Percentiles rank a stretch among this genome's conserved stretches.
These are phyloP conservation scores for Lethrus apterus DNA, from an alignment of 1,140 invertebrate species.

Conservation along the genomic window DNA sequence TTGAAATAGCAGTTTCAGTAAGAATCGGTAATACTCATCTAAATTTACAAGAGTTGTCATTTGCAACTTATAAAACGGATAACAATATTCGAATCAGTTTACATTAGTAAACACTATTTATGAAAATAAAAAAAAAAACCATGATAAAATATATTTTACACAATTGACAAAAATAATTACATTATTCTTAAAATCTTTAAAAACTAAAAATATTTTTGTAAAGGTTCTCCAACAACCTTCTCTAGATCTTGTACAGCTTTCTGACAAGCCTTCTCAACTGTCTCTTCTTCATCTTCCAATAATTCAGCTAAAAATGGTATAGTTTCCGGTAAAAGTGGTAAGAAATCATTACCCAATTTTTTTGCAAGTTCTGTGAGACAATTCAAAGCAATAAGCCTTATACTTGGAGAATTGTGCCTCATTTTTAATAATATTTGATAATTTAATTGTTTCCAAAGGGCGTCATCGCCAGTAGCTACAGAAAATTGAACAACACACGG, in stretches of 20 bases:
- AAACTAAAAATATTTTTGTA: constrained; percentile 73
- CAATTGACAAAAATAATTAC: constrained; percentile 15
- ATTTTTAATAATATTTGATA: constrained; percentile 86
- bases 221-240: constrained; percentile 71
- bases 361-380: constrained; percentile 62
- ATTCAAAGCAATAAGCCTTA: constrained; percentile 53
- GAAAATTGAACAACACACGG: constrained; percentile 77
- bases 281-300: constrained; percentile 73
- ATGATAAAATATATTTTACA: not conserved
- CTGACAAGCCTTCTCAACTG: constrained; percentile 67
- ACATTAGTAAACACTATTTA: not conserved
- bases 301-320: constrained; percentile 78
- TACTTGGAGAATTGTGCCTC: constrained; percentile 59
- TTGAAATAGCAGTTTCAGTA: too few species aligned
- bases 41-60: too few species aligned
- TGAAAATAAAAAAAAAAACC: not conserved
- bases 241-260: constrained; percentile 70
- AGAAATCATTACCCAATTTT: constrained; percentile 74
- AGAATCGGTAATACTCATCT: too few species aligned
- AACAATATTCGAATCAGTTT: too few species aligned
- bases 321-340: constrained; percentile 72
- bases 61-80: not conserved
- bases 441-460: constrained; percentile 80
- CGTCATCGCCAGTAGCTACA: constrained; percentile 73
- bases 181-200: constrained; percentile 5